Evolutionary conservation across 2,797 vertebrate species (phyloP).

Genomic region (Gephyroberyx darwinii): DNA sequence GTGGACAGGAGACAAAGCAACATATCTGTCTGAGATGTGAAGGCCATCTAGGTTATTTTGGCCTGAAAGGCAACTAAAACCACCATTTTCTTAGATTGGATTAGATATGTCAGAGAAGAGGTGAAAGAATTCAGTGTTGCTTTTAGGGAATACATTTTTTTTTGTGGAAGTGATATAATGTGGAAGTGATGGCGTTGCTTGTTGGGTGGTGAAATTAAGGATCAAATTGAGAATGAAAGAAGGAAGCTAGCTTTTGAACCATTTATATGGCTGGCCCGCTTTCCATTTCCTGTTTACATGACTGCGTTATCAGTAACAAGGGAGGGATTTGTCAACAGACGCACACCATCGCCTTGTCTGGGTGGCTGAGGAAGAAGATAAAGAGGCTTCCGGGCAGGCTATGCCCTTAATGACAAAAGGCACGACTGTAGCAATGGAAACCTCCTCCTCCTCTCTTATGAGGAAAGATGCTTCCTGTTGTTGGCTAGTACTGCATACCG

Average conservation of each 20-base stretch:
- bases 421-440: slow-evolving; percentile 58
- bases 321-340: slow-evolving; percentile 68
- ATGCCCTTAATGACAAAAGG: slow-evolving; percentile 57
- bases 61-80: neutral
- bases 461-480: slow-evolving; percentile 53
- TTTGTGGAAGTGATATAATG: neutral
- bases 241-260: slow-evolving; percentile 8
- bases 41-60: slow-evolving; percentile 26
- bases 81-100: neutral
- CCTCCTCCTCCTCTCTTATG: slow-evolving; percentile 64
- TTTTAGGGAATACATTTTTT: neutral
- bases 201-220: slow-evolving; percentile 1
- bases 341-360: slow-evolving; percentile 51
- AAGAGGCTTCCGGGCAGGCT: slow-evolving; percentile 50
- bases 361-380: slow-evolving; percentile 72
- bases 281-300: slow-evolving; percentile 66
- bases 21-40: slow-evolving; percentile 21
- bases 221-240: neutral
- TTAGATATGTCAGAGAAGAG: too few relatives aligned
- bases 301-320: slow-evolving; percentile 73
- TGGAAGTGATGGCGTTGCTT: neutral
- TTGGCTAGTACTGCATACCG: slow-evolving; percentile 63
- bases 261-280: slow-evolving; percentile 21
- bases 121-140: neutral
- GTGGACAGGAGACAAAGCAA: slow-evolving; percentile 41